Conservation (phyloP, 2,888 invertebrate genomes). For the Dichetophora obliterata region DNA sequence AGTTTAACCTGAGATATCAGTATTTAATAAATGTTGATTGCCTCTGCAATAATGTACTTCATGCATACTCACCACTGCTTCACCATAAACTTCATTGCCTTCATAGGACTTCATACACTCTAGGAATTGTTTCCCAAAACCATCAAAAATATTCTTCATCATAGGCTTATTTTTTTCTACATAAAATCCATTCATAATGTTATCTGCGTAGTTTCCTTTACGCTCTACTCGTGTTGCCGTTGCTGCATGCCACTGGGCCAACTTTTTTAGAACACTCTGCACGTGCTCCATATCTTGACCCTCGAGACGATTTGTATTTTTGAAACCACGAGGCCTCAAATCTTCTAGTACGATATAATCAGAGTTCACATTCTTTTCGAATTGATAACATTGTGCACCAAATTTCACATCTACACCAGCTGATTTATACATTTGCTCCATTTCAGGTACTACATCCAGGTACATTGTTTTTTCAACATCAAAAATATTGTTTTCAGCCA, state of each 20-base stretch:
- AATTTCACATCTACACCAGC: slow-evolving; percentile 51
- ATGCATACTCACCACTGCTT: slow-evolving; percentile 48
- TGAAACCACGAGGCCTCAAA: slow-evolving; percentile 54
- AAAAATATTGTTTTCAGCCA: slow-evolving; percentile 53
- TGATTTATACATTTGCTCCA: slow-evolving; percentile 56
- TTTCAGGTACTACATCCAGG: slow-evolving; percentile 52
- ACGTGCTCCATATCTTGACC: slow-evolving; percentile 60
- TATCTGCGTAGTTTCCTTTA: slow-evolving; percentile 50
- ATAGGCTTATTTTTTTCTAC: slow-evolving; percentile 39
- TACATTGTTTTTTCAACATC: slow-evolving; percentile 57
- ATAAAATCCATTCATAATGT: slow-evolving; percentile 35
- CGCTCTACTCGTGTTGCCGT: slow-evolving; percentile 55
- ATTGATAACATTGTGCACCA: slow-evolving; percentile 49
- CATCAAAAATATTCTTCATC: slow-evolving; percentile 39
- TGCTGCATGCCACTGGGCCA: slow-evolving; percentile 64
- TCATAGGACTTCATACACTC: slow-evolving; percentile 49
- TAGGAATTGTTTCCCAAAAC: slow-evolving; percentile 32
- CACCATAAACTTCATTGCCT: slow-evolving; percentile 51
- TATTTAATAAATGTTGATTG: not conserved
- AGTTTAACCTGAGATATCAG: slow-evolving; percentile 25
- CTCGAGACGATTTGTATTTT: slow-evolving; percentile 53
- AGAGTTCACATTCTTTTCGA: slow-evolving; percentile 43
- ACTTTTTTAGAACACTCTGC: slow-evolving; percentile 56
- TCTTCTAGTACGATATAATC: slow-evolving; percentile 58
- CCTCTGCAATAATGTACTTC: not conserved